phyloP scores from a whole-genome alignment of 2,113 vertebrate genomes.

The Hydrochoerus hydrochaeris region DNA sequence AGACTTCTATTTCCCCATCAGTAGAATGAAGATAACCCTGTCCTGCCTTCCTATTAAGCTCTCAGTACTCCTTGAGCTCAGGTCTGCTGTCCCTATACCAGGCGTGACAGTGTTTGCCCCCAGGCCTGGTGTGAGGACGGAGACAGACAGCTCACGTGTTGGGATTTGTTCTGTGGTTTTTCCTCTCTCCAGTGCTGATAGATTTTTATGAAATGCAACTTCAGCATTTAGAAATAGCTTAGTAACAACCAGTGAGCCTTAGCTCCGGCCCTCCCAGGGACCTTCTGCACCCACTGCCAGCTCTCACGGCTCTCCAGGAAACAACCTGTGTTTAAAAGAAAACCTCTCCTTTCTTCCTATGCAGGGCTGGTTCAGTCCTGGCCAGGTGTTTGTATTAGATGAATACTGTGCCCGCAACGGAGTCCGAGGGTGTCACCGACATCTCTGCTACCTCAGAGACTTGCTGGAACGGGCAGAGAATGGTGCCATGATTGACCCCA shows the following conservation, averaged over 20 bases:
- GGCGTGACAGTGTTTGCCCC: not conserved
- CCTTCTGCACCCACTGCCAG: constrained; percentile 9
- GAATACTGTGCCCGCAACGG: constrained; percentile 99
- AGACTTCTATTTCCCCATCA: not conserved
- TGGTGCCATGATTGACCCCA: constrained; percentile 99
- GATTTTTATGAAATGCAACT: constrained; percentile 61
- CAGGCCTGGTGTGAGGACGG: rapidly evolving
- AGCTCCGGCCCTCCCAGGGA: constrained; percentile 57
- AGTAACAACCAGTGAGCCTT: not conserved
- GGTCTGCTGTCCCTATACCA: not conserved
- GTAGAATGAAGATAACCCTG: not conserved
- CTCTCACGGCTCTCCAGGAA: constrained; percentile 70
- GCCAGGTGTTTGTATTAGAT: constrained; percentile 99
- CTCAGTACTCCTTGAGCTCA: constrained; percentile 13
- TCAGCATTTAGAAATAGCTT: constrained; percentile 60
- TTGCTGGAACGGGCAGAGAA: constrained; percentile 98
- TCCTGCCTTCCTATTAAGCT: not conserved
- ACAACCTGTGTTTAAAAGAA: constrained; percentile 85
- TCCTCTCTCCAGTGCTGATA: not conserved
- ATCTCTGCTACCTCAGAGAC: constrained; percentile 98
- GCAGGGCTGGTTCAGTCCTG: constrained; percentile 99
- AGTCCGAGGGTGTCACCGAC: constrained; percentile 97
- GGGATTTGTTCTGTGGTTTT: constrained; percentile 24
- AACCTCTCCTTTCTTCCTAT: constrained; percentile 83
- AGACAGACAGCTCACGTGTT: not conserved